These are phyloP conservation scores for Conopomorpha cramerella DNA, from an alignment of 1,140 invertebrate species.

Conservation along the genomic window DNA sequence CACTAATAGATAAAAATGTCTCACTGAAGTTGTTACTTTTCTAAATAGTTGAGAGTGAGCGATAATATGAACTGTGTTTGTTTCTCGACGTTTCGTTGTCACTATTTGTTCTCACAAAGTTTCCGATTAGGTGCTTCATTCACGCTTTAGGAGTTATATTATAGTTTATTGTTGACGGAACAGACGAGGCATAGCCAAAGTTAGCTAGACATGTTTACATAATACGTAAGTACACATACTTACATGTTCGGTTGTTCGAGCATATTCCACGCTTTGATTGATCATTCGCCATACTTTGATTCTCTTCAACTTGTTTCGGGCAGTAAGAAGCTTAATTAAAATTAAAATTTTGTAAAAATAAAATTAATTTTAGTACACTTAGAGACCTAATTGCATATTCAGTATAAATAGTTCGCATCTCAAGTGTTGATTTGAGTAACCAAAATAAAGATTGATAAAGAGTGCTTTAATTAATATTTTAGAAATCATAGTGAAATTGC, in stretches of 20 bases:
- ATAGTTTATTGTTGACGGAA: slow-evolving; percentile 21
- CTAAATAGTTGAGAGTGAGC: slow-evolving; percentile 20
- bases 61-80: too few relatives aligned
- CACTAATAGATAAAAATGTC: slow-evolving; percentile 55
- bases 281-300: too few relatives aligned
- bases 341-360: slow-evolving; percentile 21
- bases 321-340: too few relatives aligned
- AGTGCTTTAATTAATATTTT: slow-evolving; percentile 50
- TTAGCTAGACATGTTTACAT: slow-evolving; percentile 42
- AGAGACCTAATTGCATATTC: slow-evolving; percentile 44
- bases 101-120: slow-evolving; percentile 21
- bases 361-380: slow-evolving; percentile 41
- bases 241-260: slow-evolving; percentile 13
- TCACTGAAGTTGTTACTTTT: slow-evolving; percentile 36
- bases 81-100: too few relatives aligned
- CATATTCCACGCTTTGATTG: too few relatives aligned
- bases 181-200: slow-evolving; percentile 54
- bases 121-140: slow-evolving; percentile 47
- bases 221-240: slow-evolving; percentile 2
- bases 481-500: slow-evolving; percentile 36
- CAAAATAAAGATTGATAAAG: slow-evolving; percentile 44
- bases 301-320: too few relatives aligned
- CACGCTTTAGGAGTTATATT: slow-evolving; percentile 32
- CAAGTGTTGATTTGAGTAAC: slow-evolving; percentile 43
- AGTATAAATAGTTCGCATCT: slow-evolving; percentile 28